phyloP scores from a whole-genome alignment of 2,888 invertebrate genomes.

The Acrocera orbiculus region DNA sequence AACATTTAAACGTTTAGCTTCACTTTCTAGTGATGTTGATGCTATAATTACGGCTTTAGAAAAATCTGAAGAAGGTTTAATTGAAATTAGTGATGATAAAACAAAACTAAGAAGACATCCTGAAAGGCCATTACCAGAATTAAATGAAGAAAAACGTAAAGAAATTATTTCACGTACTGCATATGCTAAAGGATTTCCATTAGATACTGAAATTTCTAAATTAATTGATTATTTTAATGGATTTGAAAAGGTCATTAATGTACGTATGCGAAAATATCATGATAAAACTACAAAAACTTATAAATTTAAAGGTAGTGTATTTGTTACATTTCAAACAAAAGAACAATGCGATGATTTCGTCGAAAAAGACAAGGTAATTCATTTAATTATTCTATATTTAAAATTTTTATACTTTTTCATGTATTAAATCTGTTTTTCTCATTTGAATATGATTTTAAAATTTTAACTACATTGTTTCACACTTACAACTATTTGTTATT shows the following conservation, averaged over 20 bases:
- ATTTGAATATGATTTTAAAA: too few relatives aligned
- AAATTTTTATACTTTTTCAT: background rate
- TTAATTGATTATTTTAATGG: constrained; percentile 54
- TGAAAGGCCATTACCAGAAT: constrained; percentile 54
- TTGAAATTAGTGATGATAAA: constrained; percentile 45
- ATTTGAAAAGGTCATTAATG: constrained; percentile 49
- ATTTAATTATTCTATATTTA: background rate
- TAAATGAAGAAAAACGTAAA: constrained; percentile 65
- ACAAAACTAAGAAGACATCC: constrained; percentile 49
- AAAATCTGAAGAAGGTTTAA: constrained; percentile 51
- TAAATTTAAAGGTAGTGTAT: constrained; percentile 82
- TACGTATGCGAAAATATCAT: constrained; percentile 40
- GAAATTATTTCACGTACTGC: constrained; percentile 58
- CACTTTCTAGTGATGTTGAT: constrained; percentile 46
- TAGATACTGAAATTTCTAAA: constrained; percentile 47
- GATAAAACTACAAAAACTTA: constrained; percentile 46
- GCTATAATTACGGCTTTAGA: constrained; percentile 57
- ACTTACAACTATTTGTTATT: too few relatives aligned
- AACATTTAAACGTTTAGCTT: constrained; percentile 73
- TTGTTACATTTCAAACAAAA: constrained; percentile 64
- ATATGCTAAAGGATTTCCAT: constrained; percentile 76
- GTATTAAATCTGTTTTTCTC: background rate
- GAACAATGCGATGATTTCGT: constrained; percentile 70
- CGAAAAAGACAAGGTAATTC: constrained; percentile 37
- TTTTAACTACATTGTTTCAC: too few relatives aligned